Evolutionary conservation across 30 jellyfish, hydroid and myxozoan species (phyloP).

Genomic region (Hydra vulgaris): DNA sequence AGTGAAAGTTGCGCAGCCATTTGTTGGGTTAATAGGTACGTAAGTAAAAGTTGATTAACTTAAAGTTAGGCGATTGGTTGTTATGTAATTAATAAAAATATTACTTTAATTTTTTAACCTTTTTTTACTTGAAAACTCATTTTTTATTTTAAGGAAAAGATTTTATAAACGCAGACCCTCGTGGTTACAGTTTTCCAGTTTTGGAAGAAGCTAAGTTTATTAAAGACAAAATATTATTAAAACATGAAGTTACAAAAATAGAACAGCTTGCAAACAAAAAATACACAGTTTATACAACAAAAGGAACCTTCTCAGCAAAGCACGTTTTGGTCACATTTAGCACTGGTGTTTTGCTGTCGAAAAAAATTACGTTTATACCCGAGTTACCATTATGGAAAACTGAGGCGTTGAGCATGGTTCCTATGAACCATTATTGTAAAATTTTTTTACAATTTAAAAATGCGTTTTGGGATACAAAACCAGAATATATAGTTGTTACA

Average conservation of each 20-base stretch:
- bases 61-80: too few relatives aligned
- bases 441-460: slow-evolving; percentile 37
- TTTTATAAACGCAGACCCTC: background rate
- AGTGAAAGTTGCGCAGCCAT: too few relatives aligned
- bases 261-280: background rate
- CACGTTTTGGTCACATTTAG: slow-evolving; percentile 41
- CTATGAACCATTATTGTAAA: slow-evolving; percentile 50
- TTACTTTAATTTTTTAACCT: too few relatives aligned
- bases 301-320: slow-evolving; percentile 14
- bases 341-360: slow-evolving; percentile 39
- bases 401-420: slow-evolving; percentile 18
- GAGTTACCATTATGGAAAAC: slow-evolving; percentile 54
- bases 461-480: slow-evolving; percentile 56
- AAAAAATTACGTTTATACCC: slow-evolving; percentile 26
- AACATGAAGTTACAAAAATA: background rate
- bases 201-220: background rate
- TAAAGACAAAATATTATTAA: background rate
- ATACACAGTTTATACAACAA: slow-evolving; percentile 16
- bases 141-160: slow-evolving; percentile 17
- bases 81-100: too few relatives aligned
- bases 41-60: too few relatives aligned
- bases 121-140: background rate
- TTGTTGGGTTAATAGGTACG: too few relatives aligned
- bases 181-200: slow-evolving; percentile 1
- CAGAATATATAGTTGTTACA: slow-evolving; percentile 36